phyloP scores from a whole-genome alignment of 1,140 invertebrate species.

The Myzus persicae region DNA sequence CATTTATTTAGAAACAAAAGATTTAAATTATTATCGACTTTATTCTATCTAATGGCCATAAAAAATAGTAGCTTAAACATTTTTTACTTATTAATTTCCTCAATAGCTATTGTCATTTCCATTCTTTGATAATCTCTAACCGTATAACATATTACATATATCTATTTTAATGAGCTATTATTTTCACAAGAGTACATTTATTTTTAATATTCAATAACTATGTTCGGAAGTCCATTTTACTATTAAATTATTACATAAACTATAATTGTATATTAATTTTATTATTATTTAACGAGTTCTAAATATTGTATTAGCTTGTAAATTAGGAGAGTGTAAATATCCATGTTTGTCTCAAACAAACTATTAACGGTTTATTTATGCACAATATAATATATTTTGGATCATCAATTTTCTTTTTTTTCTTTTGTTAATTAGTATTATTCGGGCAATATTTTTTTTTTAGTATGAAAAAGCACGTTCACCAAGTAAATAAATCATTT shows the following conservation, averaged over 20 bases:
- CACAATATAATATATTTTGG: neutral
- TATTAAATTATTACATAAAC: neutral
- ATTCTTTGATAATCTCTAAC: neutral
- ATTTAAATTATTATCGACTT: neutral
- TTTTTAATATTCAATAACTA: neutral
- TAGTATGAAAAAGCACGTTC: neutral
- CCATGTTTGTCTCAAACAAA: neutral
- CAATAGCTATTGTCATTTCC: neutral
- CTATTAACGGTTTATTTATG: neutral
- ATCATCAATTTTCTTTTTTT: neutral
- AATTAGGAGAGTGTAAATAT: neutral
- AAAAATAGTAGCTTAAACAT: neutral
- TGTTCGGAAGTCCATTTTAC: neutral
- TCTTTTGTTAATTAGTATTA: neutral
- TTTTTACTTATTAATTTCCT: neutral
- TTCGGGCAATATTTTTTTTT: neutral
- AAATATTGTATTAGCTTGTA: neutral
- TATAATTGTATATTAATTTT: neutral
- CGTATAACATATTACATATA: neutral
- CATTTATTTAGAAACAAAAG: neutral
- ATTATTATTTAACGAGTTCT: neutral
- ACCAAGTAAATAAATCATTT: neutral
- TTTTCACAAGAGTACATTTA: neutral
- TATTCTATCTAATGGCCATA: neutral
- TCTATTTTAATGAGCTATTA: neutral